Conservation (phyloP, 2,888 invertebrate species). For the Thymelicus sylvestris region DNA sequence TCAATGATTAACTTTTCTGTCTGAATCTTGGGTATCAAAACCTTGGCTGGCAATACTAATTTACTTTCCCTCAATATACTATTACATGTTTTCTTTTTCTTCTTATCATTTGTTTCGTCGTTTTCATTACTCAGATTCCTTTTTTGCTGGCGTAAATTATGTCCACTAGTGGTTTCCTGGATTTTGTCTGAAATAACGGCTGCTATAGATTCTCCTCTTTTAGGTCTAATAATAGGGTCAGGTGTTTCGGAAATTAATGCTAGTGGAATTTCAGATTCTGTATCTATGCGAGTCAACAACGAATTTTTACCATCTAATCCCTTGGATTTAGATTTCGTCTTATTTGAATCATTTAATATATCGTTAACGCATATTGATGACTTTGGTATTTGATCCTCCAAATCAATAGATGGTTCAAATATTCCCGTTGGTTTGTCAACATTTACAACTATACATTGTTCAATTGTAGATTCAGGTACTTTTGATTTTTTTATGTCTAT, state of each 20-base stretch:
- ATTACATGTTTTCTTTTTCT: conserved; percentile 73
- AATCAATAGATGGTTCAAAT: conserved; percentile 88
- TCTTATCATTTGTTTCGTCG: conserved; percentile 71
- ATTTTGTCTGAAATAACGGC: conserved; percentile 80
- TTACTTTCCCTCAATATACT: conserved; percentile 78
- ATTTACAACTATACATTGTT: conserved; percentile 68
- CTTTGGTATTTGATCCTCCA: conserved; percentile 87
- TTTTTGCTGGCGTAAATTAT: conserved; percentile 77
- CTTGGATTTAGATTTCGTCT: conserved; percentile 66
- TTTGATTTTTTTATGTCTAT: conserved; percentile 77
- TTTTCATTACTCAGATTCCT: conserved; percentile 69
- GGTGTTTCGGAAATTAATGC: conserved; percentile 73
- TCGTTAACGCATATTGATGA: conserved; percentile 80
- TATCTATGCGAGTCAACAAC: conserved; percentile 66
- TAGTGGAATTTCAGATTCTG: conserved; percentile 74
- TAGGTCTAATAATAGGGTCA: conserved; percentile 70
- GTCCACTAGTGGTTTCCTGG: conserved; percentile 73
- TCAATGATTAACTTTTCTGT: conserved; percentile 68
- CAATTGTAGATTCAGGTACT: conserved; percentile 55
- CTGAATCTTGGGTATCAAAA: conserved; percentile 71
- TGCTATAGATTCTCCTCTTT: conserved; percentile 78
- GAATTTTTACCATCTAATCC: conserved; percentile 57
- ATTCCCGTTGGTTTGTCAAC: conserved; percentile 87
- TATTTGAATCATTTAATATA: conserved; percentile 67
- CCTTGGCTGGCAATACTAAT: conserved; percentile 71